Evolutionary conservation across 2,113 vertebrate species (phyloP), one percentile per base, ranked within the genome.

Genomic region (Apeltes quadracus): DNA sequence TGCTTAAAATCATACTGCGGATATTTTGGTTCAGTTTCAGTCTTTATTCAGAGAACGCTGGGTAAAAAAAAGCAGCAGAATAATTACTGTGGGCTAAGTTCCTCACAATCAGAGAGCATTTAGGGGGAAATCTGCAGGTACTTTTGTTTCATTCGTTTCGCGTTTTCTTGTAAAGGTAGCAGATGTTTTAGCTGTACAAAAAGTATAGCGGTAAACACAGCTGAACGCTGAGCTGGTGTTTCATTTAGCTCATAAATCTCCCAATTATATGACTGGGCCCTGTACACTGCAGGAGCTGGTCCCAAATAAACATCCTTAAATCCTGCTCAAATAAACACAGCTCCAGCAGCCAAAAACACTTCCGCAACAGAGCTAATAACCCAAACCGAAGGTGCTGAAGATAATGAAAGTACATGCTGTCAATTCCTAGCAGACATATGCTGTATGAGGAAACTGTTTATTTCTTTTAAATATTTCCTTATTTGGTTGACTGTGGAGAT

Each of bases 231-330:
- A 44, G 63, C 46, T 65, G 61, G 11, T 63, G n/a, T 65, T 82
- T 76, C 27, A 23, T 79, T 25, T 64, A 20, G 29, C 44, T 80
- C 54, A 68, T 78, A 76, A 79, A 83, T 81, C 61, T 78, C 43
- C 32, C 50, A 77, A 69, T 79, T 84, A 80, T 75, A 55, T 59
- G 50, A 73, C 61, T 43, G 50, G 50, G 68, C 11, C 56, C 46
- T 69, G 62, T 65, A 67, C 43, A 56, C 69, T 41, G 32, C 48
- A 1, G 65, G 44, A 41, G 68, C 22, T 56, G 51, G 53, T 63
- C 58, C 62, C 73, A 62, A 70, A 81, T 69, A 85, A 86, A 81
- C 72, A 82, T 51, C 62, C 36, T 75, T 69, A 78, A 87, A 86
- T 80, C 77, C 43, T 27, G 36, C 62, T 75, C 48, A 83, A 71